Evolutionary conservation across 2,888 invertebrate genomes (phyloP).

Genomic region (Thalpophila matura): DNA sequence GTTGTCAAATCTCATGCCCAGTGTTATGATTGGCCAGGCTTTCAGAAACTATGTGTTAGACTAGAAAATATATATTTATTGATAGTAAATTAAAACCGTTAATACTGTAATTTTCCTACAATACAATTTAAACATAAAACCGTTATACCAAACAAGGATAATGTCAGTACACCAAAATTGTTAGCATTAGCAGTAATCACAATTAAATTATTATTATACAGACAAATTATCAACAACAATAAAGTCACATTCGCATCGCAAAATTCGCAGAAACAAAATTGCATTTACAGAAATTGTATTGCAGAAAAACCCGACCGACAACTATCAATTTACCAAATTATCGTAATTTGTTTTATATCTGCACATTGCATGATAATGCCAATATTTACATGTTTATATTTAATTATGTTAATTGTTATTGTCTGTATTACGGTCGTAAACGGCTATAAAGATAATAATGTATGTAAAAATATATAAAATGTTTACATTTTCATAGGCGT

Average conservation of each 20-base stretch:
- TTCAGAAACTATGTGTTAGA: no score
- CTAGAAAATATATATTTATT: conserved; percentile 13
- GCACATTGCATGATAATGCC: conserved; percentile 67
- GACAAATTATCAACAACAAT: conserved; percentile 33
- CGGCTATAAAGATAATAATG: conserved; percentile 68
- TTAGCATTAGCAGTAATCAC: conserved; percentile 56
- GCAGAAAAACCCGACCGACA: conserved; percentile 50
- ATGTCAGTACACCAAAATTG: conserved; percentile 43
- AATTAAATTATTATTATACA: conserved; percentile 26
- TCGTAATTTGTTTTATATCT: conserved; percentile 68
- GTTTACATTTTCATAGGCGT: conserved; percentile 39
- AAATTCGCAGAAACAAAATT: conserved; percentile 52
- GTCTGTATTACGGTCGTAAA: conserved; percentile 67
- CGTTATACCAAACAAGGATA: conserved; percentile 42
- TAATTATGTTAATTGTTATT: conserved; percentile 74
- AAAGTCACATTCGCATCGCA: conserved; percentile 73
- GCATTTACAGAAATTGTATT: conserved; percentile 40
- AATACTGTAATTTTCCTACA: neutral
- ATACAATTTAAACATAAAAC: conserved; percentile 7
- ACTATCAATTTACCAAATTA: conserved; percentile 63
- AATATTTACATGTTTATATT: conserved; percentile 70
- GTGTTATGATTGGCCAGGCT: no score
- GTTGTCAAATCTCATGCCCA: no score
- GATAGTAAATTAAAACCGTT: neutral
- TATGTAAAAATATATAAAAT: conserved; percentile 48